Base-by-base conservation (phyloP, 2,797 vertebrate genomes). In the Hydrophis major region DNA sequence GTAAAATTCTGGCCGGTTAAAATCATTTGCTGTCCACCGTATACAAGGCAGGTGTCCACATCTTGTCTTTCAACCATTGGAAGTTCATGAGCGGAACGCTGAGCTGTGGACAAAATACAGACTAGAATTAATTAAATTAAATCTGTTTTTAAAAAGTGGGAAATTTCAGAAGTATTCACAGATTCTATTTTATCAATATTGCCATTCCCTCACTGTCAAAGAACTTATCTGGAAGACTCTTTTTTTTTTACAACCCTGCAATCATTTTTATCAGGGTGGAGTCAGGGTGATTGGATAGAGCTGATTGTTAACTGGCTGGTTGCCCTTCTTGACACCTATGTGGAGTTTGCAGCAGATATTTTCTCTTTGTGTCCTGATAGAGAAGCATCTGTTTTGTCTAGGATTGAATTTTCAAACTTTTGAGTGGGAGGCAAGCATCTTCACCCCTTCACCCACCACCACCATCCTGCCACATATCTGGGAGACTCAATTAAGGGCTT, bases 1-100 rank as follows among this genome's bases (percentile, higher is more conserved):
- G 98, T 99, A 96, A 99, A 99, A 94, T 99, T 99, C 92, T 99
- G 99, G 59, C 99, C 99, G 0, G 98, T 99, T n/a, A 99, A 98
- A 94, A 99, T 98, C 99, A 99, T 99, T 96, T 99, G 99, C 90
- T 98, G 98, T 86, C 99, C 98, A 0, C 99, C 99, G 5, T 98
- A 98, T 7, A 98, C 98, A 0, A 98, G 98, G 96, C 98, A 99
- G 93, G 97, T 98, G 92, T 99, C 99, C n/a, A 98, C 96, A 94
- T 99, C 98, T 92, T 99, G 99, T 94, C 98, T 98, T 92, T 99
- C 98, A 25, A 99, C 99, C 94, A 98, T 98, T 22, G 99, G 99
- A 89, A 98, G 97, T 96, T 99, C 99, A 91, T 99, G 99, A 94
- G 99, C 99, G 0, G 99, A 99, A 66, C 99, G 98, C 96, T 99